phyloP scores from a whole-genome alignment of 1,140 invertebrate genomes.

The Ditylenchus dipsaci region DNA sequence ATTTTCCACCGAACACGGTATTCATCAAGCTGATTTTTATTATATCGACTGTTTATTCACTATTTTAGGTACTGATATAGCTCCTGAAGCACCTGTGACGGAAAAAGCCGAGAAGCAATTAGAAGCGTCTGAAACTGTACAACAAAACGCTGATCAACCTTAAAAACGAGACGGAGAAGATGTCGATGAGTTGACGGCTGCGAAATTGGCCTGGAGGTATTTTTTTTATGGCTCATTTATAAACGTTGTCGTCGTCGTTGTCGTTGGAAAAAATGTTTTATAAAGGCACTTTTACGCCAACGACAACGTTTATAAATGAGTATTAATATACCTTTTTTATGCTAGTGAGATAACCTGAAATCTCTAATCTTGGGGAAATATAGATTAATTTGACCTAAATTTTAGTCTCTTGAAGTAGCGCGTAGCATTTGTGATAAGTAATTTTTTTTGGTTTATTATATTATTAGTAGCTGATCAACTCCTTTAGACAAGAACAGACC shows the following conservation, averaged over 20 bases:
- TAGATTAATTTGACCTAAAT: constrained; percentile 7
- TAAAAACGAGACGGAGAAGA: background rate
- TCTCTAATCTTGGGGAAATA: background rate
- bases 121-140: too few relatives aligned
- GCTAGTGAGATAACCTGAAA: background rate
- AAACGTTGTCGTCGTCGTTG: too few relatives aligned
- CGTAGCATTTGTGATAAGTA: constrained; percentile 33
- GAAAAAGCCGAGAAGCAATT: too few relatives aligned
- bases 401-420: constrained; percentile 18
- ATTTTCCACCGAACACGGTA: background rate
- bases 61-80: background rate
- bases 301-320: background rate
- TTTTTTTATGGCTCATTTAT: too few relatives aligned
- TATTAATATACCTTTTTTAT: too few relatives aligned
- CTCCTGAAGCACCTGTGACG: too few relatives aligned
- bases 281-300: too few relatives aligned
- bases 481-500: constrained; percentile 16
- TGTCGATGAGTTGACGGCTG: background rate
- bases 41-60: too few relatives aligned
- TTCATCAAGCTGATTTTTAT: too few relatives aligned
- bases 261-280: too few relatives aligned
- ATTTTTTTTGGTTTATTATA: background rate
- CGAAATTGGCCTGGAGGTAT: background rate
- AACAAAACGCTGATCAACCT: too few relatives aligned
- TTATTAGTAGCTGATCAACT: too few relatives aligned